These are phyloP conservation scores for Temnothorax curvispinosus DNA, from an alignment of 1,140 invertebrate genomes.

Conservation along the genomic window DNA sequence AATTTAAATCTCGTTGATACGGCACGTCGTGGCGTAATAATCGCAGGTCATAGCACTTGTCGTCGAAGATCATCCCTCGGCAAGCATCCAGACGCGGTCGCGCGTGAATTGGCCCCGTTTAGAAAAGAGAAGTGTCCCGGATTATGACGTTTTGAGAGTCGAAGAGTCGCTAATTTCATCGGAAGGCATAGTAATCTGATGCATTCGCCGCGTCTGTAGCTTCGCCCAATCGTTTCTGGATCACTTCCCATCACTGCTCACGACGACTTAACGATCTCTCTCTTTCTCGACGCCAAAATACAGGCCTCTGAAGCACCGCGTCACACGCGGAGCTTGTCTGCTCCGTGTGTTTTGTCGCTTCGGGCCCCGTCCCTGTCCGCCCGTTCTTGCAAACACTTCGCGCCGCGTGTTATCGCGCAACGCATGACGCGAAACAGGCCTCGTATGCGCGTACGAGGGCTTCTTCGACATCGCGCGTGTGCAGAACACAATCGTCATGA, in stretches of 20 bases:
- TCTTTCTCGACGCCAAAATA: slow-evolving; percentile 19
- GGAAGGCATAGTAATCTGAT: slow-evolving; percentile 25
- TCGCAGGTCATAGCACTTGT: slow-evolving; percentile 40
- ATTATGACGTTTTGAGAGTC: slow-evolving; percentile 9
- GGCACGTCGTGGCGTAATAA: not conserved
- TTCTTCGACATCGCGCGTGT: slow-evolving; percentile 15
- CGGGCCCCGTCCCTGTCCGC: not conserved
- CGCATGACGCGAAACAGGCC: slow-evolving; percentile 36
- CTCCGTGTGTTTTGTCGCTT: slow-evolving; percentile 17
- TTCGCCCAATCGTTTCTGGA: slow-evolving; percentile 35
- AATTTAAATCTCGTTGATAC: slow-evolving; percentile 26
- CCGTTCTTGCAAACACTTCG: not conserved
- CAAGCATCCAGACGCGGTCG: slow-evolving; percentile 44
- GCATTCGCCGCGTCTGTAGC: slow-evolving; percentile 4
- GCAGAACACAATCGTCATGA: not conserved
- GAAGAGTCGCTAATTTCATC: slow-evolving; percentile 20
- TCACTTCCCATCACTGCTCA: slow-evolving; percentile 53
- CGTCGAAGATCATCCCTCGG: slow-evolving; percentile 17
- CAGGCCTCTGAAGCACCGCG: not conserved
- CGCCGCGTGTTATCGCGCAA: slow-evolving; percentile 11
- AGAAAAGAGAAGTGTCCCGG: slow-evolving; percentile 5
- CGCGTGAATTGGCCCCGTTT: slow-evolving; percentile 47
- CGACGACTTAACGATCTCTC: slow-evolving; percentile 6
- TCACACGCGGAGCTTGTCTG: not conserved
- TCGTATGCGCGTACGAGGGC: not conserved